Evolutionary conservation across 2,888 invertebrate species (phyloP).

Genomic region (Chloroclysta siterata): DNA sequence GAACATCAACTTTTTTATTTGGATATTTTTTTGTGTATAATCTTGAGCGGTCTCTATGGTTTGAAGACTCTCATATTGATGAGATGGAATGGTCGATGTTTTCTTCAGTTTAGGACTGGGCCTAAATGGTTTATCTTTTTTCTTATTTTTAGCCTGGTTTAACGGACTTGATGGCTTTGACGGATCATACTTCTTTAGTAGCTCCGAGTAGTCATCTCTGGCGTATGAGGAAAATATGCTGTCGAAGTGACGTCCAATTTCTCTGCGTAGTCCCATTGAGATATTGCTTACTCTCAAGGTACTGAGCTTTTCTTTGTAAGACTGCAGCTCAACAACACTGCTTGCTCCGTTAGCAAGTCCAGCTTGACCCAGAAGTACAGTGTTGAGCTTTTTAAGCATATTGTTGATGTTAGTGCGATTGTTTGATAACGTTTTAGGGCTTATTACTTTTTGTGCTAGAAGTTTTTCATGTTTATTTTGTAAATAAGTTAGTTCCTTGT

Average conservation of each 20-base stretch:
- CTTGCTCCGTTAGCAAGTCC: constrained; percentile 80
- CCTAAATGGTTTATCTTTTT: constrained; percentile 50
- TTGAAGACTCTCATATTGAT: constrained; percentile 40
- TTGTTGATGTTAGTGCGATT: constrained; percentile 72
- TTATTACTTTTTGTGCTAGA: constrained; percentile 64
- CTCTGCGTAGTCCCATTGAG: constrained; percentile 67
- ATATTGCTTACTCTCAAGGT: constrained; percentile 62
- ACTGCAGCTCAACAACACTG: constrained; percentile 73
- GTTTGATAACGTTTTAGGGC: constrained; percentile 59
- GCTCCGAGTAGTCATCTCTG: constrained; percentile 69
- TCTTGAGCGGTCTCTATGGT: constrained; percentile 28
- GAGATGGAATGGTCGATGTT: constrained; percentile 50
- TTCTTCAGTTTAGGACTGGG: constrained; percentile 46
- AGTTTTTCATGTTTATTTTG: constrained; percentile 75
- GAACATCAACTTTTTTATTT: constrained; percentile 52
- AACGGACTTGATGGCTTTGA: constrained; percentile 36
- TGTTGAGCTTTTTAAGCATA: constrained; percentile 80
- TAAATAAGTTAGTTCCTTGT: constrained; percentile 69
- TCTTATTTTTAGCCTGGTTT: constrained; percentile 46
- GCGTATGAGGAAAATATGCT: constrained; percentile 78
- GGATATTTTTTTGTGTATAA: constrained; percentile 23
- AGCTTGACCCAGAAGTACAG: constrained; percentile 85
- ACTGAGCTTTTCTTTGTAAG: constrained; percentile 63
- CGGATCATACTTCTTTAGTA: constrained; percentile 62
- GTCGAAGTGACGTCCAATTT: constrained; percentile 81